These are phyloP conservation scores for Tipula helvola DNA, from an alignment of 2,888 invertebrate species.

Conservation along the genomic window DNA sequence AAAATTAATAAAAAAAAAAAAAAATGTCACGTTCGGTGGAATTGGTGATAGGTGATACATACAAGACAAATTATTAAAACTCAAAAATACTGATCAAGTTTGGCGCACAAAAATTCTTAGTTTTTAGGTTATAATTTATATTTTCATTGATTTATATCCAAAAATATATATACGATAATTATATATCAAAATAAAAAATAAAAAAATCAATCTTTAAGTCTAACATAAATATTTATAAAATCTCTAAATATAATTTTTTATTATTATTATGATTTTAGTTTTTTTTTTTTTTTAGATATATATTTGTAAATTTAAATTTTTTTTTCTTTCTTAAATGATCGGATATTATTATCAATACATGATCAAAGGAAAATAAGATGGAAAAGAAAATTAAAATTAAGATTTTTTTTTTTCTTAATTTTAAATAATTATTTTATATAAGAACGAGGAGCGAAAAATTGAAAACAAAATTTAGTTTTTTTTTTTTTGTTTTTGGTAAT, in stretches of 20 bases:
- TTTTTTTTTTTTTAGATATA: not conserved
- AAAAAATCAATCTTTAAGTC: slow-evolving; percentile 4
- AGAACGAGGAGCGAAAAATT: not conserved
- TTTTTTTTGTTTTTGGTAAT: not conserved
- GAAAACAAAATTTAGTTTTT: not conserved
- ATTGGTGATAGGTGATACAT: too few species aligned
- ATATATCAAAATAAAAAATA: slow-evolving; percentile 4
- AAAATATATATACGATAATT: not conserved
- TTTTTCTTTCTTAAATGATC: not conserved
- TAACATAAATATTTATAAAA: not conserved
- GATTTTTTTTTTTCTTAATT: not conserved
- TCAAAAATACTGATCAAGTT: too few species aligned
- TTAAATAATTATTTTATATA: slow-evolving; percentile 4
- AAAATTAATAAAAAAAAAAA: too few species aligned
- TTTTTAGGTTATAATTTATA: not conserved
- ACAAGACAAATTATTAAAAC: too few species aligned
- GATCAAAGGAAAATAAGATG: not conserved
- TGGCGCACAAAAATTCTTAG: not conserved
- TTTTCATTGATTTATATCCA: not conserved
- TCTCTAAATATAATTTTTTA: slow-evolving; percentile 4
- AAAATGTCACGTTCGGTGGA: too few species aligned
- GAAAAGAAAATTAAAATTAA: not conserved
- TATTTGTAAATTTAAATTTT: not conserved
- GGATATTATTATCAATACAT: not conserved
- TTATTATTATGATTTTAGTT: not conserved